A percentile compares a stretch with the other conserved stretches of the same genome.
These are phyloP conservation scores for Calonectris borealis DNA, from an alignment of 2,113 vertebrate species.

Conservation along the genomic window DNA sequence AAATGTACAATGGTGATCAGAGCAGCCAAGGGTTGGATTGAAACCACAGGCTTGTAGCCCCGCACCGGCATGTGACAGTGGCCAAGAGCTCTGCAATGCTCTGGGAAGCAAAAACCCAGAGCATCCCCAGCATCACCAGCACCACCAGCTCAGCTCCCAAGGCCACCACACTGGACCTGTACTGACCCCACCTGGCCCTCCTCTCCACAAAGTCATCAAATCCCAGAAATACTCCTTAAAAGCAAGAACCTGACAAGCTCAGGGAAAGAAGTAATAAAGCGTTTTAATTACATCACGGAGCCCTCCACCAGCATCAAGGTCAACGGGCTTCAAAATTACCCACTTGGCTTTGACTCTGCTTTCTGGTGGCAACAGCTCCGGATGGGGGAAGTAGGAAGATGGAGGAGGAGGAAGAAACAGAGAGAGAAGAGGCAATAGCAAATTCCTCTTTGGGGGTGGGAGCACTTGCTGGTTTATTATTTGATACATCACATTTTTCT, in stretches of 20 bases:
- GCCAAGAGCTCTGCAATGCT: neutral
- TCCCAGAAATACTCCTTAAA: neutral
- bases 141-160: neutral
- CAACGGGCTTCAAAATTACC: neutral
- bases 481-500: neutral
- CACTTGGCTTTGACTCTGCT: neutral
- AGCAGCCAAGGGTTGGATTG: neutral
- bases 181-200: rapidly evolving
- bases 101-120: neutral
- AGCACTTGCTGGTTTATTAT: neutral
- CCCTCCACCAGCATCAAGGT: neutral
- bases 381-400: neutral
- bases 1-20: neutral
- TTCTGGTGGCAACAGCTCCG: neutral
- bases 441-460: neutral
- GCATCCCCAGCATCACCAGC: neutral
- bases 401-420: neutral
- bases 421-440: neutral
- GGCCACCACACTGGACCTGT: neutral
- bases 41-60: neutral
- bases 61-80: rapidly evolving
- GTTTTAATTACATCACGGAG: neutral
- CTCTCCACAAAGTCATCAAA: neutral
- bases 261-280: neutral
- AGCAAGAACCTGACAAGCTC: neutral